These are phyloP conservation scores for Archocentrus centrarchus DNA, from an alignment of 2,113 vertebrate genomes.

Conservation along the genomic window DNA sequence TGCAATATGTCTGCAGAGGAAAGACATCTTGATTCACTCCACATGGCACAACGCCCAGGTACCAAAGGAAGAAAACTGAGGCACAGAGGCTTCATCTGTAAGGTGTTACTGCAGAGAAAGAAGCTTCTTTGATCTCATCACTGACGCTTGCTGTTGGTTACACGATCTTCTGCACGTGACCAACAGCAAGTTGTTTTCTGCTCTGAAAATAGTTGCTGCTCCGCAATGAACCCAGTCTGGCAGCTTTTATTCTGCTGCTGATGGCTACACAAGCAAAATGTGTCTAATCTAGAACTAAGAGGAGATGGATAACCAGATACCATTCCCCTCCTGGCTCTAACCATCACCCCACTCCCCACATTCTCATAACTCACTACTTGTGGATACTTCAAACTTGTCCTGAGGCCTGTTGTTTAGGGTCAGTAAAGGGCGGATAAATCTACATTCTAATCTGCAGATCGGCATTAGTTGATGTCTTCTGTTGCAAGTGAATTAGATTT, in stretches of 20 bases:
- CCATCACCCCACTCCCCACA: background rate
- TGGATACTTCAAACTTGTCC: background rate
- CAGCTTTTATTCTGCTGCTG: background rate
- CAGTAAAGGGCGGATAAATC: background rate
- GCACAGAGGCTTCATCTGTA: slow-evolving; percentile 39
- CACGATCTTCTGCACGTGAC: background rate
- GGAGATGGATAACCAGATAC: background rate
- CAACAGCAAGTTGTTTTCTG: background rate
- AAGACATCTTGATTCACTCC: slow-evolving; percentile 13
- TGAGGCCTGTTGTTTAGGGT: background rate
- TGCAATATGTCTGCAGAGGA: background rate
- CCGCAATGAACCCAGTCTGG: background rate
- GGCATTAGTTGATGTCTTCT: background rate
- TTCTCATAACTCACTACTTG: background rate
- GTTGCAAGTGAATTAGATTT: background rate
- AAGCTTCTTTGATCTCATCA: slow-evolving; percentile 32
- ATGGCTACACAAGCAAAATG: background rate
- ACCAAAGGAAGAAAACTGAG: background rate
- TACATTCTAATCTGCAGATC: background rate
- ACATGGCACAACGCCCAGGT: background rate
- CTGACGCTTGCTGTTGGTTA: background rate
- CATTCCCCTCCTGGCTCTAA: background rate
- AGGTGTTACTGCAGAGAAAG: slow-evolving; percentile 19
- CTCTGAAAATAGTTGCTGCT: background rate
- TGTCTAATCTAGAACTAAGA: background rate